phyloP scores from a whole-genome alignment of 2,888 invertebrate genomes.

The Scaptomyza polygonia region DNA sequence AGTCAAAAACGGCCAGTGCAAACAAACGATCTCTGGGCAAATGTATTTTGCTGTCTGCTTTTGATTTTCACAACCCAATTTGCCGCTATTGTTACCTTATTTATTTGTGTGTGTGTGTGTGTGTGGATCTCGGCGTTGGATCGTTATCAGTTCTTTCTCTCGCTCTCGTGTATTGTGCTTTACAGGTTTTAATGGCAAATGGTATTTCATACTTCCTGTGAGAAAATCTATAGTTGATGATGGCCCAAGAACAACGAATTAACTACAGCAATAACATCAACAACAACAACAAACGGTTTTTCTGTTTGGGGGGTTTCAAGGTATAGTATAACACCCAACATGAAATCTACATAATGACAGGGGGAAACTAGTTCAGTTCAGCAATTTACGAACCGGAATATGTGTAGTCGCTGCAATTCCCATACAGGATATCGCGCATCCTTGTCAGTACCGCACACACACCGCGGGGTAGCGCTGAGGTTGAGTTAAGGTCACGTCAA shows the following conservation, averaged over 20 bases:
- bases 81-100: constrained; percentile 63
- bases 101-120: constrained; percentile 53
- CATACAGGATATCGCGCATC: constrained; percentile 66
- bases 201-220: constrained; percentile 64
- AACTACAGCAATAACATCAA: constrained; percentile 31
- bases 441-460: constrained; percentile 29
- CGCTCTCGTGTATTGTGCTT: constrained; percentile 61
- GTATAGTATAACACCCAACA: constrained; percentile 32
- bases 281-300: constrained; percentile 16
- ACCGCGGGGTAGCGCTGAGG: constrained; percentile 65
- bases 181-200: constrained; percentile 64
- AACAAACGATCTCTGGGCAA: constrained; percentile 50
- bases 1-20: constrained; percentile 56
- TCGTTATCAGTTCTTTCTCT: constrained; percentile 59
- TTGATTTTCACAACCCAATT: constrained; percentile 73
- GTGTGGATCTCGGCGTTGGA: constrained; percentile 43
- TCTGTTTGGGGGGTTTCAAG: constrained; percentile 14
- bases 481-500: constrained; percentile 72
- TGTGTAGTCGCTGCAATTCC: constrained; percentile 59
- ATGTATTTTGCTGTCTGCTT: constrained; percentile 55
- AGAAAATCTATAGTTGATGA: constrained; percentile 68
- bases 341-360: constrained; percentile 72
- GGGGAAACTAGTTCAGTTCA: constrained; percentile 70
- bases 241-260: constrained; percentile 38
- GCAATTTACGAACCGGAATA: constrained; percentile 73